Percentiles rank a stretch among this genome's conserved stretches.
These are phyloP conservation scores for Balaeniceps rex DNA, from an alignment of 2,113 vertebrate species.

Conservation along the genomic window DNA sequence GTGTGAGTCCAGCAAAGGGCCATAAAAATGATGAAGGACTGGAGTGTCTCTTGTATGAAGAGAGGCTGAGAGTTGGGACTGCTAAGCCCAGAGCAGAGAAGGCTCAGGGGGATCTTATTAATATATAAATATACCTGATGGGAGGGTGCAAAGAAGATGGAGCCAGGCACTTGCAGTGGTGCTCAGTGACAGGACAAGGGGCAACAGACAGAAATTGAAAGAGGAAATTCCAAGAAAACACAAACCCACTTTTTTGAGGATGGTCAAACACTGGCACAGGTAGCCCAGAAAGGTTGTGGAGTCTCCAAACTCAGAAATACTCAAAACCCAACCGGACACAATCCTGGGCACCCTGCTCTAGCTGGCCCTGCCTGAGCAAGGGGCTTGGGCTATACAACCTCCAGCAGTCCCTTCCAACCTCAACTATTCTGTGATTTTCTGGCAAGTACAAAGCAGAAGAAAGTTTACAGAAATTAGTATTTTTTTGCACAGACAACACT, in stretches of 20 bases:
- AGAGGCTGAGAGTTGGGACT: not conserved
- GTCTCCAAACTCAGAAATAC: not conserved
- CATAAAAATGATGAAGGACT: too few relatives aligned
- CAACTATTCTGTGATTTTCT: rapidly evolving
- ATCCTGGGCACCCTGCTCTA: not conserved
- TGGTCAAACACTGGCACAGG: too few relatives aligned
- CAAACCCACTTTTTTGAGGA: not conserved
- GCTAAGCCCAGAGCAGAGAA: not conserved
- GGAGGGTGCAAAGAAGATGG: not conserved
- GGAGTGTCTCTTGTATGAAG: not conserved
- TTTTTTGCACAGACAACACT: not conserved
- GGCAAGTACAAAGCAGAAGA: not conserved
- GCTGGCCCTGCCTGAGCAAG: not conserved
- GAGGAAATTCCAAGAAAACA: not conserved
- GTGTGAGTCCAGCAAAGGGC: not conserved
- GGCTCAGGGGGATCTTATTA: not conserved
- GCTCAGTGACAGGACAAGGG: not conserved
- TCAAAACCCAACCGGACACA: not conserved
- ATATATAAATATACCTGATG: not conserved
- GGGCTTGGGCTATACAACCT: too few relatives aligned
- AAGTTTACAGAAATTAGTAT: not conserved
- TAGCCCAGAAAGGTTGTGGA: not conserved
- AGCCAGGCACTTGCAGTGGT: not conserved
- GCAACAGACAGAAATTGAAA: not conserved
- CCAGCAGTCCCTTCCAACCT: not conserved